phyloP scores from a whole-genome alignment of 2,113 vertebrate genomes.

The Pampusana beccarii region DNA sequence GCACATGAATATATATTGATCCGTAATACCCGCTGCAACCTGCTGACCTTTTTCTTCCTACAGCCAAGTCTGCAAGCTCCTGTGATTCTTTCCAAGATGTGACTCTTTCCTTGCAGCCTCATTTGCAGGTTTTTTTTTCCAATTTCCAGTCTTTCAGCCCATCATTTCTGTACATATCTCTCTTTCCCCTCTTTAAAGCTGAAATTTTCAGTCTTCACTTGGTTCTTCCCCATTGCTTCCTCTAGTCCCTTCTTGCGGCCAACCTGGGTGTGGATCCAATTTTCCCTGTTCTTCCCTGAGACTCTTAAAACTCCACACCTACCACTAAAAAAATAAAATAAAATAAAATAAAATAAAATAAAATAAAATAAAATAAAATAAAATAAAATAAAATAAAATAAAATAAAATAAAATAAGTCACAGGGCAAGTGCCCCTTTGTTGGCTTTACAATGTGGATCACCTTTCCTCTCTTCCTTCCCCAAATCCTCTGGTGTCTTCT shows the following conservation, averaged over 20 bases:
- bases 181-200: not conserved
- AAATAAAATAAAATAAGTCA: not conserved
- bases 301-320: not conserved
- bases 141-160: not conserved
- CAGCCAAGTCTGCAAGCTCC: not conserved
- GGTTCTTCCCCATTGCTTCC: not conserved
- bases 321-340: not conserved
- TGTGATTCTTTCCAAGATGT: not conserved
- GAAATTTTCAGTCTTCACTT: not conserved
- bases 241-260: not conserved
- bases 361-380: too few species aligned
- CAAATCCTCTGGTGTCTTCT: not conserved
- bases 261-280: not conserved
- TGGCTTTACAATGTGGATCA: not conserved
- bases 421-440: not conserved
- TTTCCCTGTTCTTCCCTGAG: not conserved
- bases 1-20: not conserved
- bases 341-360: too few species aligned
- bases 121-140: not conserved
- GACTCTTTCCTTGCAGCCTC: not conserved
- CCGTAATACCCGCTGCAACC: not conserved
- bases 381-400: too few species aligned
- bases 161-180: not conserved
- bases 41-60: not conserved
- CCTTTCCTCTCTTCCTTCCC: not conserved